Percentiles rank a stretch among this genome's conserved stretches.
These are phyloP conservation scores for Chamaea fasciata DNA, from an alignment of 2,113 vertebrate species.

Conservation along the genomic window DNA sequence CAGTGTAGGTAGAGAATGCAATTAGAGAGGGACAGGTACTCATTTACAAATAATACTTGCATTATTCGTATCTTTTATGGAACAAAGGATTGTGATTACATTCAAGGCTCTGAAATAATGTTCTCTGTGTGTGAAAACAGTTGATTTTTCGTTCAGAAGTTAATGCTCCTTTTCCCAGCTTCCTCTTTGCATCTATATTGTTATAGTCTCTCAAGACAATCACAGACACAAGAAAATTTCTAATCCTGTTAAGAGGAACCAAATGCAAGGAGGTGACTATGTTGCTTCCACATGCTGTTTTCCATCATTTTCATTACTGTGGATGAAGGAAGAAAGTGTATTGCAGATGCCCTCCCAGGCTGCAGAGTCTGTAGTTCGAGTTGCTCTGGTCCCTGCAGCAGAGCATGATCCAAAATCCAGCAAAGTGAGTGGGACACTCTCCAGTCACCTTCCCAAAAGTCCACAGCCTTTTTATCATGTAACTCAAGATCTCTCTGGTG, in stretches of 20 bases:
- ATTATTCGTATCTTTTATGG: neutral
- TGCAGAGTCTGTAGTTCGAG: accelerated
- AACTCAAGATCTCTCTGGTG: neutral
- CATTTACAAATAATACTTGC: neutral
- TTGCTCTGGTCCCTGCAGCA: neutral
- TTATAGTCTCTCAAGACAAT: neutral
- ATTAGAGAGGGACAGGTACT: neutral
- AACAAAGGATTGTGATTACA: neutral
- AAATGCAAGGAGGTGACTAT: neutral
- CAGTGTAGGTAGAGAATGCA: neutral
- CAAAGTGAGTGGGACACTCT: accelerated
- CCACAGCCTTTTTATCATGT: neutral
- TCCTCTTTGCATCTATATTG: neutral
- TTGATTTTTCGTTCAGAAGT: neutral
- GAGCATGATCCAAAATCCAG: neutral
- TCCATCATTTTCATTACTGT: neutral
- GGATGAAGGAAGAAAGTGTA: neutral
- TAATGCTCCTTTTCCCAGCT: neutral
- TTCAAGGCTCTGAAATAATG: neutral
- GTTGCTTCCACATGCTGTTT: neutral
- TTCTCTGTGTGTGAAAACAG: neutral
- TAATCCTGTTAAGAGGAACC: neutral
- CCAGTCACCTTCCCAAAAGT: neutral
- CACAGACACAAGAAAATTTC: neutral
- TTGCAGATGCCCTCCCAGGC: neutral